Conservation (phyloP, 2,797 vertebrate genomes). For the Crypturellus tataupa region DNA sequence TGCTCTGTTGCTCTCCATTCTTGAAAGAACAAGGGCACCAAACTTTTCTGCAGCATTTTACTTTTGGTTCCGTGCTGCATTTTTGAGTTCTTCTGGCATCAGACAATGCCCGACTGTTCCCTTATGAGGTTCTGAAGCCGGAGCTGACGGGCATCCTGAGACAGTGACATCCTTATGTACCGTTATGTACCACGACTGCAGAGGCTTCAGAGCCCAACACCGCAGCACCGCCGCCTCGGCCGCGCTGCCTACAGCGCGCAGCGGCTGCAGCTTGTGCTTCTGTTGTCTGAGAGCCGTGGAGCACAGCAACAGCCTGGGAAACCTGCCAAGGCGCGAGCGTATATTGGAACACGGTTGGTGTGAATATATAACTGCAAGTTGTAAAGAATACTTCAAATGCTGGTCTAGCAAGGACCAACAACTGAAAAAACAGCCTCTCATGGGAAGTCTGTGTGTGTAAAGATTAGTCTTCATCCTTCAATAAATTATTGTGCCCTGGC, state of each 20-base stretch:
- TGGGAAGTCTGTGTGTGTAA: neutral
- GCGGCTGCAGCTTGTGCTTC: neutral
- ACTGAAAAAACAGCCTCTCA: neutral
- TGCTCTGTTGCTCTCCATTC: neutral
- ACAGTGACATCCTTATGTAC: neutral
- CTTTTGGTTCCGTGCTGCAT: neutral
- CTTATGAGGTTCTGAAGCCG: conserved; percentile 17
- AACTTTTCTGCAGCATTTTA: conserved; percentile 1
- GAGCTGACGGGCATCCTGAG: neutral
- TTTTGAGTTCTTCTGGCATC: neutral
- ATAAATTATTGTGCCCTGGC: neutral
- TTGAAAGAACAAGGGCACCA: neutral
- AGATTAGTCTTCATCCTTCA: neutral
- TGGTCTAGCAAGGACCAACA: neutral
- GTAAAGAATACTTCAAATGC: neutral
- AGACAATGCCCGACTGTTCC: neutral
- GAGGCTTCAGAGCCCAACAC: neutral
- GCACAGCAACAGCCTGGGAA: neutral
- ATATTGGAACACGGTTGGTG: neutral
- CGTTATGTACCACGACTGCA: neutral
- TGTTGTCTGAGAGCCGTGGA: neutral
- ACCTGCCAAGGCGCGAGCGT: neutral
- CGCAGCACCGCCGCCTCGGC: accelerated
- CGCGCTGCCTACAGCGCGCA: accelerated
- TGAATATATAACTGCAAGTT: neutral